These are phyloP conservation scores for Cremastinae sp. DNA, from an alignment of 2,888 invertebrate species.

Conservation along the genomic window DNA sequence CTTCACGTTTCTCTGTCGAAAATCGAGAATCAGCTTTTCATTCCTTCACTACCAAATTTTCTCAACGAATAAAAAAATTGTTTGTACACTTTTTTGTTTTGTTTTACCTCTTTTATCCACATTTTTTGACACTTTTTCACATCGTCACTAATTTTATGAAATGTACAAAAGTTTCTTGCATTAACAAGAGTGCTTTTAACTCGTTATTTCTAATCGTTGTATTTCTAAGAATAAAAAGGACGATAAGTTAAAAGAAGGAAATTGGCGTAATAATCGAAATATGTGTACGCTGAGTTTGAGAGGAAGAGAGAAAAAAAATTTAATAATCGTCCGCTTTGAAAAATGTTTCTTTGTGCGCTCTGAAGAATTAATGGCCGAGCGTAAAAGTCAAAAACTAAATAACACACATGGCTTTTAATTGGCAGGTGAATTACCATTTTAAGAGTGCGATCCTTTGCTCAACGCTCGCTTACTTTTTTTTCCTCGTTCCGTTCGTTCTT, in stretches of 20 bases:
- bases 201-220: too few relatives aligned
- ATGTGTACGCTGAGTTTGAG: neutral
- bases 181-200: neutral
- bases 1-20: neutral
- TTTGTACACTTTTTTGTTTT: conserved; percentile 7
- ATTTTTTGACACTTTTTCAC: neutral
- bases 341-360: neutral
- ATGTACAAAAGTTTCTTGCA: neutral
- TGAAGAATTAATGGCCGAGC: conserved; percentile 30
- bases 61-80: conserved; percentile 21
- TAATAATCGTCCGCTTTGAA: too few relatives aligned
- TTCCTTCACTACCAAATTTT: too few relatives aligned
- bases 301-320: too few relatives aligned
- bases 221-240: too few relatives aligned
- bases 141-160: too few relatives aligned
- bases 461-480: conserved; percentile 16
- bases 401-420: conserved; percentile 45
- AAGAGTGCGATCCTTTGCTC: conserved; percentile 33
- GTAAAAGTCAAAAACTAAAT: conserved; percentile 30
- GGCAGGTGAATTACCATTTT: conserved; percentile 51
- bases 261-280: too few relatives aligned
- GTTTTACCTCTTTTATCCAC: conserved; percentile 15
- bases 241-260: too few relatives aligned
- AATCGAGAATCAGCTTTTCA: too few relatives aligned
- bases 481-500: neutral